Conservation (phyloP, 2,113 vertebrate species). For the Eonycteris spelaea region DNA sequence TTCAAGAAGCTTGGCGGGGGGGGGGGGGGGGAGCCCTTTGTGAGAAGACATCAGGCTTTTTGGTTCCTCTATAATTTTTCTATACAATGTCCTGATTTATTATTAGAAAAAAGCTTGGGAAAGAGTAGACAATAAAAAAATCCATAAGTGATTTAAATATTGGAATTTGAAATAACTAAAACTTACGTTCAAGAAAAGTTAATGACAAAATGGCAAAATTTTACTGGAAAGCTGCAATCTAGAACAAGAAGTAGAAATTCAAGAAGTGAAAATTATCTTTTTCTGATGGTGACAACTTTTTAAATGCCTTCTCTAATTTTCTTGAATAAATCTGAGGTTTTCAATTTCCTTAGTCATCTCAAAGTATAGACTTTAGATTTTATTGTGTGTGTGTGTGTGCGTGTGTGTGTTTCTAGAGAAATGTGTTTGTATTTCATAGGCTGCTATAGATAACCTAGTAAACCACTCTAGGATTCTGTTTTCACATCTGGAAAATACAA, state of each 20-base stretch:
- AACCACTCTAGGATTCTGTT: neutral
- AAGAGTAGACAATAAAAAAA: neutral
- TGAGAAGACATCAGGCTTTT: neutral
- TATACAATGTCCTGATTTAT: neutral
- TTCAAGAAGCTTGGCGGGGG: neutral
- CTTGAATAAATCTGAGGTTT: neutral
- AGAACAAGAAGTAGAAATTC: neutral
- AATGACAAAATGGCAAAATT: neutral
- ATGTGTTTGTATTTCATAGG: neutral
- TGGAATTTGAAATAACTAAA: conserved; percentile 10
- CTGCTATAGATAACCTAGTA: neutral
- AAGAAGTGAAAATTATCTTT: neutral
- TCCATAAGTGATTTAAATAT: neutral
- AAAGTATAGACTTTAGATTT: neutral
- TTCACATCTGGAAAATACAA: neutral
- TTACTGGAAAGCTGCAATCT: neutral
- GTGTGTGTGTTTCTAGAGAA: neutral
- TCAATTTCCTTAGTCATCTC: neutral
- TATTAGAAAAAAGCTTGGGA: neutral
- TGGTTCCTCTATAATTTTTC: neutral
- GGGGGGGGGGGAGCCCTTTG: neutral
- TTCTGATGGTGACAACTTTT: neutral
- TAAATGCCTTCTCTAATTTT: neutral
- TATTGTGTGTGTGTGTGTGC: neutral
- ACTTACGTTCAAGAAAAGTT: neutral